These are phyloP conservation scores for Andrena chrysosceles DNA, from an alignment of 2,888 invertebrate genomes.

Conservation along the genomic window DNA sequence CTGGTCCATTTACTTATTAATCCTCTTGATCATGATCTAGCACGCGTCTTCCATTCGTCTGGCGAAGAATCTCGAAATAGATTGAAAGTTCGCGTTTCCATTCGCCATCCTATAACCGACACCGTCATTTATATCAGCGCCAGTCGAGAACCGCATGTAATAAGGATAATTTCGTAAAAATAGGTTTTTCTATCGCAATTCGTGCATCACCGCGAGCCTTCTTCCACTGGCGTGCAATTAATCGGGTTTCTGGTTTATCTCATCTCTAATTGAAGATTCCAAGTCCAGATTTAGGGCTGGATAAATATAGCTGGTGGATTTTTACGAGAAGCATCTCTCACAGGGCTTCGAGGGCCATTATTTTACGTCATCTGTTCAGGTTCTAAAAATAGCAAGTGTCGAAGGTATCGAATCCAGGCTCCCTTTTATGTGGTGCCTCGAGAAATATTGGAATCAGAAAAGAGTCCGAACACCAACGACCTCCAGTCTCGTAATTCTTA, in stretches of 20 bases:
- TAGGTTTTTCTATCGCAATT: neutral
- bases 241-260: too few species aligned
- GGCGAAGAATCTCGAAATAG: too few species aligned
- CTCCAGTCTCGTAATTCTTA: too few species aligned
- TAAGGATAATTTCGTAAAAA: neutral
- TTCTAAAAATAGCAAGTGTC: conserved; percentile 24
- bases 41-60: neutral
- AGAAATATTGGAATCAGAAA: neutral
- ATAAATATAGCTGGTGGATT: neutral
- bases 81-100: too few species aligned
- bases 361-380: conserved; percentile 24
- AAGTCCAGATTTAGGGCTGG: neutral
- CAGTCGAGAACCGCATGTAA: too few species aligned
- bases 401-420: conserved; percentile 9
- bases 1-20: neutral
- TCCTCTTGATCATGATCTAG: neutral
- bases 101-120: too few species aligned
- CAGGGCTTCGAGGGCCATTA: neutral
- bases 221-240: neutral
- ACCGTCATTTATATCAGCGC: too few species aligned
- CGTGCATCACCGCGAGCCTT: neutral
- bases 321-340: neutral
- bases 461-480: too few species aligned
- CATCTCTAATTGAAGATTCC: neutral
- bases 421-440: neutral